Conservation (phyloP, 2,797 vertebrate genomes). For the Pogoniulus pusillus region DNA sequence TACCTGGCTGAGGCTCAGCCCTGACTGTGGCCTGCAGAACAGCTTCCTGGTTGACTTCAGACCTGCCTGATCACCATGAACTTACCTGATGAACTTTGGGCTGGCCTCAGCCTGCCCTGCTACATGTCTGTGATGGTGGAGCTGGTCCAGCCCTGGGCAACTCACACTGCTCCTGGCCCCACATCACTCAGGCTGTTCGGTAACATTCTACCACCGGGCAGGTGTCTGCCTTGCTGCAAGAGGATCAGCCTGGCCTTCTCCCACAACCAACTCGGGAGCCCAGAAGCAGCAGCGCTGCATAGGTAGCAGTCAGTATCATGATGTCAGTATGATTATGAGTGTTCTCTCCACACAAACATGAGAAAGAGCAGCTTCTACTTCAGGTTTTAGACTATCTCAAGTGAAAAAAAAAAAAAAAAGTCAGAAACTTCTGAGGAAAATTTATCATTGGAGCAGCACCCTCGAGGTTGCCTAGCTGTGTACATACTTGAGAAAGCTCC, state of each 20-base stretch:
- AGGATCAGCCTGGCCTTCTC: not conserved
- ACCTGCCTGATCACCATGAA: not conserved
- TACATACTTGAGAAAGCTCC: not conserved
- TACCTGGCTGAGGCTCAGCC: not conserved
- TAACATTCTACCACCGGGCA: not conserved
- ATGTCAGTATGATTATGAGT: fast-evolving
- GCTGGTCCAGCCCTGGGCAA: fast-evolving
- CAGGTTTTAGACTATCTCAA: not conserved
- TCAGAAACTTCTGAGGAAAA: not conserved
- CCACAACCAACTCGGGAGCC: not conserved
- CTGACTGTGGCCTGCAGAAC: not conserved
- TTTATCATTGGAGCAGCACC: not conserved
- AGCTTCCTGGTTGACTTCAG: not conserved
- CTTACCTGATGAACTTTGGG: not conserved
- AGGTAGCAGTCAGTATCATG: not conserved
- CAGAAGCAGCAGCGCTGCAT: fast-evolving
- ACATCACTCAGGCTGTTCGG: not conserved
- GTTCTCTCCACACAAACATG: not conserved
- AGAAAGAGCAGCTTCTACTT: not conserved
- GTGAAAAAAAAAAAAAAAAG: not conserved
- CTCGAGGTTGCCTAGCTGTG: not conserved
- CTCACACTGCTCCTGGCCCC: fast-evolving
- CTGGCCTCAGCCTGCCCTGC: not conserved
- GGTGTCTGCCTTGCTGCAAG: fast-evolving
- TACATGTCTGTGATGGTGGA: too few species aligned